Evolutionary conservation across 2,113 vertebrate species (phyloP), one percentile per base, ranked within the genome.

Genomic region (Xiphophorus hellerii): DNA sequence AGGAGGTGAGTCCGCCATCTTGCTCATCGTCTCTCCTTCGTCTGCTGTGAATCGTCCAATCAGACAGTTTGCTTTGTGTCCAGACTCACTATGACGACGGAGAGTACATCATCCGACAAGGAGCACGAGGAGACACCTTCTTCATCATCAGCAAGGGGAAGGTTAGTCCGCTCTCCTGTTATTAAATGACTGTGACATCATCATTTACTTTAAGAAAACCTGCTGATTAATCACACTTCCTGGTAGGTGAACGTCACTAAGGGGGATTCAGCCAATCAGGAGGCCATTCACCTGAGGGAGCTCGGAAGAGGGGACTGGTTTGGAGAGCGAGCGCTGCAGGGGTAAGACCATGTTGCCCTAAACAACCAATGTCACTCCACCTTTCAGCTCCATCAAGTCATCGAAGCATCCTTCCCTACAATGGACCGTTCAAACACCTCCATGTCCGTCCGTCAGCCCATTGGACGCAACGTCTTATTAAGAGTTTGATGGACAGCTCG

Each of bases 121-220:
- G 94, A 22, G 93, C 92, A 72, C 91, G 90, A 0, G 94, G 94
- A 60, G 94, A 95, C 89, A 95, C 94, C 1, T 95, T 93, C 90
- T 95, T 95, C 91, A 93, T 95, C 86, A 91, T 95, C 92, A 94
- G 93, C 14, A 84, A 98, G 91, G 98, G 98, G 81, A 97, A 96
- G 96, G 97, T 99, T n/a, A 44, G 78, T 30, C n/a, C 44, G 12
- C 62, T 68, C 6, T 71, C 48, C 48, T 33, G 61, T 39, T 14
- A 14, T 12, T 51, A 27, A 73, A 8, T 29, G 69, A 17, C 28
- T 35, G 15, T 42, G 22, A 35, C 62, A n/a, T 61, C n/a, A 29
- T 44, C 28, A 11, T 20, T 0, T 39, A 37, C 8, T 39, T 67
- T 71, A 74, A 22, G 17, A 54, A 14, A 4, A 20, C 30, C 20